phyloP scores from a whole-genome alignment of 2,888 invertebrate species.

The Lamellibrachia columna region DNA sequence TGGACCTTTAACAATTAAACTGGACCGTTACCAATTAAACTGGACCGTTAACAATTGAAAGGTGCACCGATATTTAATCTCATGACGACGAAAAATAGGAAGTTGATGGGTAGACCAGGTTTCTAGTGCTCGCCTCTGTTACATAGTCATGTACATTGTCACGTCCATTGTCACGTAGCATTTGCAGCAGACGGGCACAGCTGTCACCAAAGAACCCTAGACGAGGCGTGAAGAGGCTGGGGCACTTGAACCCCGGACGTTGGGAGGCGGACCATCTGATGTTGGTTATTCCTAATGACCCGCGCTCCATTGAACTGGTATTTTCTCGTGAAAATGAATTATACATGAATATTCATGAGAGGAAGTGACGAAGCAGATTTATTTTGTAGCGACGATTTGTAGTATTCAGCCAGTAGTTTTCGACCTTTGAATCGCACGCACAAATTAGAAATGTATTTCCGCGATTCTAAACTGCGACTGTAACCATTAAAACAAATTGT shows the following conservation, averaged over 20 bases:
- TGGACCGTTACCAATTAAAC: neutral
- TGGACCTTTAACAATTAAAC: too few species aligned
- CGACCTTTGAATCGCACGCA: neutral
- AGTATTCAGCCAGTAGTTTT: neutral
- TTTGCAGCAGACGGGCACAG: neutral
- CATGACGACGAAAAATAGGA: neutral
- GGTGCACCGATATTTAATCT: neutral
- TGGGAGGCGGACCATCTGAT: neutral
- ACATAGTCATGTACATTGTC: neutral
- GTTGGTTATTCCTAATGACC: neutral
- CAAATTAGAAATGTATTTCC: neutral
- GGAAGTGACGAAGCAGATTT: neutral
- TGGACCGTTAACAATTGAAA: neutral
- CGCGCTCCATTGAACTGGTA: neutral
- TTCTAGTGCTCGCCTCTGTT: neutral
- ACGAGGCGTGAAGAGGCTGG: neutral
- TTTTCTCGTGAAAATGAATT: neutral
- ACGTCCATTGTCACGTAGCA: neutral
- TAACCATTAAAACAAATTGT: neutral
- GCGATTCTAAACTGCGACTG: neutral
- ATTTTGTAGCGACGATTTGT: neutral
- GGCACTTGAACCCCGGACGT: constrained; percentile 10
- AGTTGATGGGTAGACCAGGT: neutral
- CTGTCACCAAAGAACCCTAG: neutral
- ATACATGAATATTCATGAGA: neutral